Percentiles rank a stretch among this genome's conserved stretches.
phyloP scores from a whole-genome alignment of 1,140 invertebrate species.

The Kradibia gibbosae region DNA sequence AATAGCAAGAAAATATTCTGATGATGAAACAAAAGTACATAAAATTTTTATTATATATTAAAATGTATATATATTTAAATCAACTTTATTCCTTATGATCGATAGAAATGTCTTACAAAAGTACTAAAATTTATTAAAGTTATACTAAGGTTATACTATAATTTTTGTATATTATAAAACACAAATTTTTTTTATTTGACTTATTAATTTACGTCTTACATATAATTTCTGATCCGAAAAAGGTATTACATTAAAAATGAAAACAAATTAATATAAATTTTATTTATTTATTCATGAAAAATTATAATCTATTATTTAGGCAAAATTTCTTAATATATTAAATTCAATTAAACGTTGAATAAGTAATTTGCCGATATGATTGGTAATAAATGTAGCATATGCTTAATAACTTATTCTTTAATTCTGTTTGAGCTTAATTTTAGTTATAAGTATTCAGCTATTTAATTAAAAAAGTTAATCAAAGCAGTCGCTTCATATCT shows the following conservation, averaged over 20 bases:
- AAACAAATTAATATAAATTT: neutral
- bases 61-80: too few relatives aligned
- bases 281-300: neutral
- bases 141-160: neutral
- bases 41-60: conserved; percentile 4
- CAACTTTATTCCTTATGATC: conserved; percentile 2
- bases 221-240: neutral
- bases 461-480: conserved; percentile 51
- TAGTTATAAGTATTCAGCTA: neutral
- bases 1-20: neutral
- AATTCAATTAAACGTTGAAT: neutral
- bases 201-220: conserved; percentile 4
- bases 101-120: conserved; percentile 2
- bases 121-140: neutral
- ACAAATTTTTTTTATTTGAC: neutral
- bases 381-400: neutral
- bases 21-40: neutral
- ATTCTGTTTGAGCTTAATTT: conserved; percentile 5
- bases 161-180: neutral
- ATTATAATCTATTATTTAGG: neutral
- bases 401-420: conserved; percentile 12
- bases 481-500: conserved; percentile 25
- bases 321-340: neutral
- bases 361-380: neutral
- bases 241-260: neutral